Evolutionary conservation across 1,140 invertebrate species (phyloP).

Genomic region (Cydia splendana): DNA sequence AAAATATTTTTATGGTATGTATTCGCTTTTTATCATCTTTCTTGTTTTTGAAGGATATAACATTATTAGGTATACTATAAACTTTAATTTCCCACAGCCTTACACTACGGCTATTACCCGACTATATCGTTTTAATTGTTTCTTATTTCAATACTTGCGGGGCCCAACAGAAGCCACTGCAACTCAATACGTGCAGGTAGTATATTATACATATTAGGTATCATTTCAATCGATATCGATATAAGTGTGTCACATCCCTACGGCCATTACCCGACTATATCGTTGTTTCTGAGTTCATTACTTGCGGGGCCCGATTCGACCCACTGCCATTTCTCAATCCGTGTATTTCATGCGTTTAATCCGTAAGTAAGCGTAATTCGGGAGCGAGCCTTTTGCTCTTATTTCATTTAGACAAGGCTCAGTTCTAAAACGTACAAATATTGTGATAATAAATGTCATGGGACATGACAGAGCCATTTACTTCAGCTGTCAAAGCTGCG

Average conservation of each 20-base stretch:
- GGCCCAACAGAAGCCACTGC: neutral
- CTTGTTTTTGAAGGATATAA: no score
- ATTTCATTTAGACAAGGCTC: neutral
- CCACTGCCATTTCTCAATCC: neutral
- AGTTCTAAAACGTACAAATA: neutral
- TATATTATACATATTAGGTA: neutral
- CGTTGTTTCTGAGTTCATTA: conserved; percentile 21
- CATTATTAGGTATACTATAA: no score
- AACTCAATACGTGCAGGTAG: neutral
- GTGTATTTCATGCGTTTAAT: neutral
- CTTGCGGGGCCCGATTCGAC: conserved; percentile 1
- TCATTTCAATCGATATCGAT: neutral
- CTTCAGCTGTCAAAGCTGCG: no score
- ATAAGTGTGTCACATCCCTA: neutral
- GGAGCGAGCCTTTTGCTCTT: neutral
- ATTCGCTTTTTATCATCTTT: no score
- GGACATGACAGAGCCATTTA: no score
- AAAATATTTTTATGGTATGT: no score
- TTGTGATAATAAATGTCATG: no score
- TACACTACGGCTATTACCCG: neutral
- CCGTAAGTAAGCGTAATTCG: neutral
- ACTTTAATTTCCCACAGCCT: no score
- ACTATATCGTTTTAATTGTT: neutral
- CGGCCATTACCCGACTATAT: neutral
- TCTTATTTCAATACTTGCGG: neutral